Base-by-base conservation (phyloP, 2,888 invertebrate genomes). In the Cerastoderma edule region DNA sequence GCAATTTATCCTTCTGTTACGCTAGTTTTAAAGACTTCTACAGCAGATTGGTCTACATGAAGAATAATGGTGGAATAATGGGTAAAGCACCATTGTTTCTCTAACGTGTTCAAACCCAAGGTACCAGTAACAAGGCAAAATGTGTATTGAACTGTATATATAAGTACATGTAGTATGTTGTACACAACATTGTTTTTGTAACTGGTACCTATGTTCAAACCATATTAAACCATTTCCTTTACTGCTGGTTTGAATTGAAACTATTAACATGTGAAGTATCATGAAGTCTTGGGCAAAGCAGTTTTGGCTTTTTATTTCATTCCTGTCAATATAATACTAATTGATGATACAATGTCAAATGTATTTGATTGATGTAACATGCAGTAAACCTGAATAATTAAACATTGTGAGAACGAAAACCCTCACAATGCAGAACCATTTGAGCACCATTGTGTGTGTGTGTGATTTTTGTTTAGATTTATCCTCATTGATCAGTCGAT, bases 31-130 rank as follows among this genome's bases (percentile, higher is more conserved):
- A 50, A 50, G 5, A n/a, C n/a, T n/a, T 50, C 50, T 16, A 5
- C n/a, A n/a, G 6, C 50, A 50, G 8, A 22, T 8, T 16, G 5
- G 50, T 50, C n/a, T n/a, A 8, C 8, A 50, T 8, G 13, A 8
- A 22, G 24, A n/a, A 50, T 10, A 22, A 27, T 4, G 10, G 57
- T 35, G 35, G 22, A 2, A 57, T 57, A 19, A n/a, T 57, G 57
- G 57, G 33, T 2, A 57, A 57, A 30, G 57, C 10, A 57, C 30
- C 56, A 30, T 32, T 30, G 30, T 56, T 28, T 56, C 30, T 56
- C 30, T 28, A 30, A 30, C 27, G 24, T 13, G 53, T 5, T 53
- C 2, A 10, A 22, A 4, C 5, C 24, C n/a, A 24, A 5, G 53
- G 24, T 8, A 10, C 16, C 4, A 13, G 5, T 13, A 53, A 22